Evolutionary conservation across 2,888 invertebrate genomes (phyloP).

Genomic region (Spodoptera picta): DNA sequence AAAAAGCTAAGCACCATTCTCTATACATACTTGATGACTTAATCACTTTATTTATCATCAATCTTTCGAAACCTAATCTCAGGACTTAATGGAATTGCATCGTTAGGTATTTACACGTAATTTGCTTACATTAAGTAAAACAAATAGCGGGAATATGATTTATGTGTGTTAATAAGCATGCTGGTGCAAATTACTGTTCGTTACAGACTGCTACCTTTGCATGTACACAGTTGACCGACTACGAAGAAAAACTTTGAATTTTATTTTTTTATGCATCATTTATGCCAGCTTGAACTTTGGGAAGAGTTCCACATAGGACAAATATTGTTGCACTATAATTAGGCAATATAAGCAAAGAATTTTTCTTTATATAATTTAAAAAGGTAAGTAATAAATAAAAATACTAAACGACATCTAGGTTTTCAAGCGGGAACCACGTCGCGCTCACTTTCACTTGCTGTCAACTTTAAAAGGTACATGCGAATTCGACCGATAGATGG

Average conservation of each 20-base stretch:
- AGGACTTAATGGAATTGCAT: conserved; percentile 12
- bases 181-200: conserved; percentile 31
- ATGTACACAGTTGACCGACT: conserved; percentile 48
- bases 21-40: no score
- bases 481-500: conserved; percentile 24
- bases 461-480: neutral
- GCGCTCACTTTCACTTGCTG: neutral
- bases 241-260: conserved; percentile 44
- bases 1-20: no score
- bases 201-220: conserved; percentile 30
- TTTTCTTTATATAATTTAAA: no score
- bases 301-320: no score
- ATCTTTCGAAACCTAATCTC: conserved; percentile 6
- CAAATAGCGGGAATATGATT: conserved; percentile 27
- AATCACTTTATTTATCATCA: neutral
- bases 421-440: conserved; percentile 1
- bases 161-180: conserved; percentile 28
- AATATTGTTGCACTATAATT: no score
- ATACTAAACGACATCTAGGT: conserved; percentile 27
- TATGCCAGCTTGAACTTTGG: neutral
- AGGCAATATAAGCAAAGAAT: no score
- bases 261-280: conserved; percentile 63
- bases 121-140: conserved; percentile 20
- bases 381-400: neutral
- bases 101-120: conserved; percentile 17